Conservation (phyloP, 1,140 invertebrate genomes). For the Drosophila equinoxialis region DNA sequence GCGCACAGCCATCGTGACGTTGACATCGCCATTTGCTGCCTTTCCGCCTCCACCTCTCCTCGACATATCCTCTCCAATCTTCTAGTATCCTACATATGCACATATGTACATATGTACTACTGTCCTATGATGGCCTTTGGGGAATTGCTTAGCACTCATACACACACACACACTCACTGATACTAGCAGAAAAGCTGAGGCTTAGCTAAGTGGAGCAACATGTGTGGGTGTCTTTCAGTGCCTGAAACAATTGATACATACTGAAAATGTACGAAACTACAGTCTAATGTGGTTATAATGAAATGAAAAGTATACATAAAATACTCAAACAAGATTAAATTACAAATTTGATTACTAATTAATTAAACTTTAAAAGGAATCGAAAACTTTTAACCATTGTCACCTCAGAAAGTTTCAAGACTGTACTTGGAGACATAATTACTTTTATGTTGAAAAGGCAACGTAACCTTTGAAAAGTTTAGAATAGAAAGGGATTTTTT, state of each 20-base stretch:
- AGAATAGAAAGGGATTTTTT: too few relatives aligned
- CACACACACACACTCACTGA: slow-evolving; percentile 20
- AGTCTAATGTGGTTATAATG: not conserved
- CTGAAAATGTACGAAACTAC: not conserved
- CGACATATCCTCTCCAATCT: not conserved
- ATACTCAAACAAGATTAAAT: too few relatives aligned
- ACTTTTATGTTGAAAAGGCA: too few relatives aligned
- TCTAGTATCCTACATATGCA: slow-evolving; percentile 14
- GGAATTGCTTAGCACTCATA: slow-evolving; percentile 40
- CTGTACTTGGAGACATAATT: too few relatives aligned
- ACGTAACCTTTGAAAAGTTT: too few relatives aligned
- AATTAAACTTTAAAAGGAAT: too few relatives aligned
- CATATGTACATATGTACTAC: slow-evolving; percentile 1
- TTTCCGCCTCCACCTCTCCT: slow-evolving; percentile 16
- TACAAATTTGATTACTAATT: too few relatives aligned
- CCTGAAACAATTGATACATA: slow-evolving; percentile 24
- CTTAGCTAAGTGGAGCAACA: slow-evolving; percentile 60
- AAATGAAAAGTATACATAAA: too few relatives aligned
- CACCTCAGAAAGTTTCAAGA: too few relatives aligned
- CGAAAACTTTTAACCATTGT: too few relatives aligned
- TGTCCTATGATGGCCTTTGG: slow-evolving; percentile 38
- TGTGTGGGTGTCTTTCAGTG: slow-evolving; percentile 58
- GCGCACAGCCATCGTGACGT: slow-evolving; percentile 53
- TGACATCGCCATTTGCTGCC: slow-evolving; percentile 45
- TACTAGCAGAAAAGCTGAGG: slow-evolving; percentile 19